Conservation (phyloP, 2,113 vertebrate genomes). For the Esox niger region DNA sequence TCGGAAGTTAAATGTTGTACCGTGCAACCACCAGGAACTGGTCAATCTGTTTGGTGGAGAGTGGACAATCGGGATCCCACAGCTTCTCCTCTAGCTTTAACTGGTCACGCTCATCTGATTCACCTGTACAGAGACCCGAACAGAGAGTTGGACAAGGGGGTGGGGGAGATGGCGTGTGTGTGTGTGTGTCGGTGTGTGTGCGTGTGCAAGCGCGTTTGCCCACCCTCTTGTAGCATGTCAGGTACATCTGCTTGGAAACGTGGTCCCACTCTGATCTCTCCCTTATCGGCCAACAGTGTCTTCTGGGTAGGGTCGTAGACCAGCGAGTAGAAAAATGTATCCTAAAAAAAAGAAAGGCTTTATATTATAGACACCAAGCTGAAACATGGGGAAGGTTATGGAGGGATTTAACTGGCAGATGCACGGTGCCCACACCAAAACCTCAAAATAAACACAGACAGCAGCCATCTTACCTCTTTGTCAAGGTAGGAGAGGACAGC, state of each 20-base stretch:
- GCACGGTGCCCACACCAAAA: background rate
- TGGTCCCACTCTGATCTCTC: conserved; percentile 96
- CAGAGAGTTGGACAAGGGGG: background rate
- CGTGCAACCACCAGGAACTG: conserved; percentile 97
- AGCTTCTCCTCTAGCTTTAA: conserved; percentile 94
- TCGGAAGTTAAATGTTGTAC: conserved; percentile 62
- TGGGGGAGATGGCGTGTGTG: background rate
- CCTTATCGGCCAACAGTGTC: conserved; percentile 94
- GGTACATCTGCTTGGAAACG: conserved; percentile 96
- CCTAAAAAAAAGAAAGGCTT: conserved; percentile 62
- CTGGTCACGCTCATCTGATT: conserved; percentile 92
- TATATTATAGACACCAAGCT: background rate
- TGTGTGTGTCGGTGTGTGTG: background rate
- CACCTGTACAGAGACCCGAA: conserved; percentile 67
- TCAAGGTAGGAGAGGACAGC: conserved; percentile 92
- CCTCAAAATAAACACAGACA: too few species aligned
- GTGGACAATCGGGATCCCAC: conserved; percentile 95
- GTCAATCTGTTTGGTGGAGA: conserved; percentile 96
- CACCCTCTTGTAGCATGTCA: conserved; percentile 93
- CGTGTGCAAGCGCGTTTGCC: too few species aligned
- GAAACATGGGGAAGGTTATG: background rate
- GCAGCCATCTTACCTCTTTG: conserved; percentile 86
- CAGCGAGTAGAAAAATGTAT: conserved; percentile 96
- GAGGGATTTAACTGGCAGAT: background rate
- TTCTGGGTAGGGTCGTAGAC: conserved; percentile 97